Evolutionary conservation across 2,113 vertebrate genomes (phyloP), one percentile per base, ranked within the genome.

Genomic region (Callorhinus ursinus): DNA sequence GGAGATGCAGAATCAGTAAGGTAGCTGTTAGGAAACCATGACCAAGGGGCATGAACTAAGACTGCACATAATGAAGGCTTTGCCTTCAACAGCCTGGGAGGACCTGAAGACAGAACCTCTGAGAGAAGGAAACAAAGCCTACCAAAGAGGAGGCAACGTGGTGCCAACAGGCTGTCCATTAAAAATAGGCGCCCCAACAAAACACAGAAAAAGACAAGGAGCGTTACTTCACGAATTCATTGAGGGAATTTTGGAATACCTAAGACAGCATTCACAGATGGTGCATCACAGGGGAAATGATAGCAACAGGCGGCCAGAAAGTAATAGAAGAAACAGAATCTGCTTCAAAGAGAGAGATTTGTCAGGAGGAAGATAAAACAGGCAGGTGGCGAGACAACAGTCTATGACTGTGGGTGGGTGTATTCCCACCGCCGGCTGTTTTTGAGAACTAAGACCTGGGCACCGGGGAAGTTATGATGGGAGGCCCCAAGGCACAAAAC

Each of bases 401-500:
- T 97, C 18, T 99, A 99, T 46, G 46, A 46, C 46, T 46, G 46
- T 46, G 46, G 46, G 46, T 46, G 46, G 46, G 99, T 99, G 97
- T 36, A 16, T 71, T 53, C n/a, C 49, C 79, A 93, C 28, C 99
- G 99, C 90, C 99, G 0, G 99, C 99, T 36, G 99, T 99, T 2
- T 98, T 99, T 83, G 82, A 98, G 31, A 99, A 99, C 74, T 98
- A 98, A 13, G 99, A 99, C 96, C 99, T 98, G 98, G 99, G 99
- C 2, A 98, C 98, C 2, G 99, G 98, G 22, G 99, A 98, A 99
- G 99, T 86, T 99, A 99, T 95, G 99, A 9, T 99, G 99, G 11
- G 99, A 99, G 28, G 99, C 99, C 82, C 99, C 99, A 0, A 99
- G 99, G 55, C 99, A 99, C 1, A 99, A 99, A 93, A 98, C 99